Conservation (phyloP, 1,140 invertebrate genomes). For the Philaenus spumarius region DNA sequence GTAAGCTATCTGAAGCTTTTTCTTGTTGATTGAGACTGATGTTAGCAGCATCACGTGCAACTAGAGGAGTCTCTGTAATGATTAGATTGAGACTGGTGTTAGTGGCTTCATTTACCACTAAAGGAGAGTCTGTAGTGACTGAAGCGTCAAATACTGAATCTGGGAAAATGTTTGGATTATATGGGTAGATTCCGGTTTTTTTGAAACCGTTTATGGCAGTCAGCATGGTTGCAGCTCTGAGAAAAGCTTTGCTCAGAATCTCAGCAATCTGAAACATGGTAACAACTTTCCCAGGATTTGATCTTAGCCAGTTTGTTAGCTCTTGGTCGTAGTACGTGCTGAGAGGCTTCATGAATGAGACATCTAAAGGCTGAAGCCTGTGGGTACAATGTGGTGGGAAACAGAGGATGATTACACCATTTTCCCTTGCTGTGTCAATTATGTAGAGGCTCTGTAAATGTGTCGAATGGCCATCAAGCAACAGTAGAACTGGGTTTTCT, state of each 20-base stretch:
- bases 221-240: slow-evolving; percentile 30
- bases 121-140: not conserved
- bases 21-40: too few species aligned
- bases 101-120: too few species aligned
- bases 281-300: slow-evolving; percentile 29
- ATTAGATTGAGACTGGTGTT: too few species aligned
- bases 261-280: slow-evolving; percentile 31
- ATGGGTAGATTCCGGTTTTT: slow-evolving; percentile 32
- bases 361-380: slow-evolving; percentile 33
- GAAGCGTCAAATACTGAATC: slow-evolving; percentile 13
- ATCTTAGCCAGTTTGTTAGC: slow-evolving; percentile 38
- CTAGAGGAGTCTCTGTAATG: too few species aligned
- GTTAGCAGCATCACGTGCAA: too few species aligned
- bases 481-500: slow-evolving; percentile 35
- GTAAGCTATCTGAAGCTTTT: too few species aligned
- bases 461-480: slow-evolving; percentile 37
- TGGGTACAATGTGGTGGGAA: slow-evolving; percentile 34
- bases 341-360: slow-evolving; percentile 29
- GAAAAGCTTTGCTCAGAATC: slow-evolving; percentile 29
- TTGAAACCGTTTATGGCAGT: slow-evolving; percentile 34
- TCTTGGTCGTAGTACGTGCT: slow-evolving; percentile 26
- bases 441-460: slow-evolving; percentile 35
- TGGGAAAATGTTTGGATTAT: slow-evolving; percentile 28
- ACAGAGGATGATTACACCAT: slow-evolving; percentile 29
- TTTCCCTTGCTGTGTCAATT: slow-evolving; percentile 26